A percentile compares a stretch with the other conserved stretches of the same genome.
phyloP scores from a whole-genome alignment of 2,888 invertebrate species.

The Coremacera marginata region DNA sequence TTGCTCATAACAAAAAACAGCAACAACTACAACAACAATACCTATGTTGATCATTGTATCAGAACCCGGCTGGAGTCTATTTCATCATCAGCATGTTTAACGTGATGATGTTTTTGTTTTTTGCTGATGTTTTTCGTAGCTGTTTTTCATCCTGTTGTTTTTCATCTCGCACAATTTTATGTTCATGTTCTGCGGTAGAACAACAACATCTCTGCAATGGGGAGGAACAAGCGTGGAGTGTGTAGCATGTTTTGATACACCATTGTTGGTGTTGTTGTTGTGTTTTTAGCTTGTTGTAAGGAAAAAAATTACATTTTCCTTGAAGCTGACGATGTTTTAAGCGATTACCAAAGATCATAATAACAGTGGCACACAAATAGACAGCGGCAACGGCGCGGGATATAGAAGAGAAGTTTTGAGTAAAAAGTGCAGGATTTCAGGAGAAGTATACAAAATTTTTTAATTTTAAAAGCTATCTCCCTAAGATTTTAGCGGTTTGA shows the following conservation, averaged over 20 bases:
- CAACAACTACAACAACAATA: neutral
- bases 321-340: constrained; percentile 1
- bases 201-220: neutral
- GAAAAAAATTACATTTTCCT: neutral
- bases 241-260: constrained; percentile 1
- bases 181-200: constrained; percentile 23
- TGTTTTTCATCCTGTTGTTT: constrained; percentile 19
- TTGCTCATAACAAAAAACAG: neutral
- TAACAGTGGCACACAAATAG: constrained; percentile 15
- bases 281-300: constrained; percentile 5
- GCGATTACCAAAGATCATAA: constrained; percentile 21
- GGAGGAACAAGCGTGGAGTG: constrained; percentile 9
- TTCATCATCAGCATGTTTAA: constrained; percentile 27
- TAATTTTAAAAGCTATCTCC: neutral
- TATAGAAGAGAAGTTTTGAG: neutral
- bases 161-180: constrained; percentile 29
- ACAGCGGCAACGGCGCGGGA: neutral
- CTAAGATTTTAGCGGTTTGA: too few species aligned
- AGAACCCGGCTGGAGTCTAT: neutral
- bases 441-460: neutral
- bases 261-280: constrained; percentile 16
- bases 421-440: neutral
- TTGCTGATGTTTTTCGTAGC: neutral
- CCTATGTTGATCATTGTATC: constrained; percentile 18
- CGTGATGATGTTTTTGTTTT: constrained; percentile 22